These are phyloP conservation scores for Psilopsiagon aymara DNA, from an alignment of 2,113 vertebrate species.

Conservation along the genomic window DNA sequence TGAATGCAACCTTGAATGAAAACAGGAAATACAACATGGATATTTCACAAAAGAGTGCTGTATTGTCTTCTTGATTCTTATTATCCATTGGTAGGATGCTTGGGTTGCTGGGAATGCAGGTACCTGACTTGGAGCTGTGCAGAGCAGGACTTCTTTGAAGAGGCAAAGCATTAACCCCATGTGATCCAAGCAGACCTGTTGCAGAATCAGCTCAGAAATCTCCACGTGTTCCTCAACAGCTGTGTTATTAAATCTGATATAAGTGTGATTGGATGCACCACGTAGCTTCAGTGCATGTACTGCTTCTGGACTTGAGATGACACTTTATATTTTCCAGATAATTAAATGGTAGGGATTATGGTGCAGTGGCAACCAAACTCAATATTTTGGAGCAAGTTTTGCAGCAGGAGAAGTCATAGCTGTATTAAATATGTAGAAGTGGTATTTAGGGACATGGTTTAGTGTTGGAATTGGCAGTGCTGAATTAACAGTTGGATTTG, in stretches of 20 bases:
- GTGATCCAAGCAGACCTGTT: background rate
- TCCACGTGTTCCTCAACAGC: accelerated
- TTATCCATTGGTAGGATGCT: accelerated
- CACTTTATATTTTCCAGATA: background rate
- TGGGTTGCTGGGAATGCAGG: background rate
- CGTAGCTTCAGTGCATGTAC: accelerated
- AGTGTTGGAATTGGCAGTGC: background rate
- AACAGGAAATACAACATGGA: accelerated
- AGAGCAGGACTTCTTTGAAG: background rate
- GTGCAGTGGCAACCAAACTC: background rate
- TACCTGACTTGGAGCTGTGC: no score
- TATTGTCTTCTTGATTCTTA: no score
- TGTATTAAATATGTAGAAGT: background rate
- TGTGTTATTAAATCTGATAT: background rate
- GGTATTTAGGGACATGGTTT: background rate
- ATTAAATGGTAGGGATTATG: background rate
- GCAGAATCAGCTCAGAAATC: background rate
- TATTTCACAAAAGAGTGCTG: background rate
- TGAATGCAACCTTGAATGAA: background rate
- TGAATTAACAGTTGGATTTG: background rate
- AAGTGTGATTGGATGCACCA: background rate
- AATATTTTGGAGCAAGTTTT: background rate
- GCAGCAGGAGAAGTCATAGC: background rate
- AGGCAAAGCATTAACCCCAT: background rate
- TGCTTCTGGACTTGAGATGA: background rate